A percentile compares a stretch with the other conserved stretches of the same genome.
Conservation (phyloP, 2,797 vertebrate species). For the Luscinia megarhynchos region DNA sequence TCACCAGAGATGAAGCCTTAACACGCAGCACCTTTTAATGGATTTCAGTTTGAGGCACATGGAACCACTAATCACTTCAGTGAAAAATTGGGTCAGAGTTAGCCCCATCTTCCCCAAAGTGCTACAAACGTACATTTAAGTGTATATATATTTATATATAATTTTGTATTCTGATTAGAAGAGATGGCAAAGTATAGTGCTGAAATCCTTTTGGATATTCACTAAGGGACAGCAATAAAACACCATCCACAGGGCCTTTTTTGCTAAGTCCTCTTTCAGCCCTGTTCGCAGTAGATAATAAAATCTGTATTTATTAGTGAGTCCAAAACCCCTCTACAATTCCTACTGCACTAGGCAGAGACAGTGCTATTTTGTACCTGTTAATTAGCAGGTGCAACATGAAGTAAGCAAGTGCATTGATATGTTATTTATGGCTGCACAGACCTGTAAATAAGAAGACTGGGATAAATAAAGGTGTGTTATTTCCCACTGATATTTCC, state of each 20-base stretch:
- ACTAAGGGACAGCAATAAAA: neutral
- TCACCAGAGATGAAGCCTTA: constrained; percentile 46
- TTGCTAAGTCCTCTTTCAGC: neutral
- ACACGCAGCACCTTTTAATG: constrained; percentile 18
- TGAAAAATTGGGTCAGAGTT: constrained; percentile 52
- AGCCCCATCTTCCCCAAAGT: constrained; percentile 58
- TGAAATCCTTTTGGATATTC: neutral
- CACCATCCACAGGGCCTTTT: neutral
- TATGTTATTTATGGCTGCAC: neutral
- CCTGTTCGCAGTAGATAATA: neutral
- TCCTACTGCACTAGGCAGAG: neutral
- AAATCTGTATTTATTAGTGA: neutral
- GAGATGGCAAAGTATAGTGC: neutral
- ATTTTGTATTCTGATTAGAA: neutral
- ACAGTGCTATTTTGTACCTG: neutral
- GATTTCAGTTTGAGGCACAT: neutral
- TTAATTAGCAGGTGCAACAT: neutral
- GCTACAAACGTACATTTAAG: constrained; percentile 1
- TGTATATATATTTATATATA: neutral
- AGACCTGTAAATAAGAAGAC: neutral
- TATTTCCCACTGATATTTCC: neutral
- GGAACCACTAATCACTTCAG: neutral
- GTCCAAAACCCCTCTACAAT: neutral
- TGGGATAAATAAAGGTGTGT: neutral
- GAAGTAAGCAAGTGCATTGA: neutral